Evolutionary conservation across 1,140 invertebrate genomes (phyloP).

Genomic region (Halictus rubicundus): DNA sequence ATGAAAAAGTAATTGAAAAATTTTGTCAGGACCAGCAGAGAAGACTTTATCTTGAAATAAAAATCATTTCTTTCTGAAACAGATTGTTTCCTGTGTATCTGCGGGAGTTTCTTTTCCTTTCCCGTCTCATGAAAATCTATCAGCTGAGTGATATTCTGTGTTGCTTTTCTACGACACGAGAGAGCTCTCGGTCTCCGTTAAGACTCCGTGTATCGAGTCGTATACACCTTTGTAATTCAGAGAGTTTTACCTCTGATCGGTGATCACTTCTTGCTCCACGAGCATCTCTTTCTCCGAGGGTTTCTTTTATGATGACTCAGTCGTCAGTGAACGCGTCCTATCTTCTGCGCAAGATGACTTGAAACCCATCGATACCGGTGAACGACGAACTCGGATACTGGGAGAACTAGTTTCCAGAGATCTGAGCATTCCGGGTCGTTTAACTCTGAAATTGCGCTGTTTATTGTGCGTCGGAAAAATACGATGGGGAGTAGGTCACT

Average conservation of each 20-base stretch:
- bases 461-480: constrained; percentile 23
- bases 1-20: no score
- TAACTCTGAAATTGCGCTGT: constrained; percentile 12
- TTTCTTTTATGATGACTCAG: not conserved
- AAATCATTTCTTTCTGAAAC: no score
- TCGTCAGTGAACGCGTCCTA: not conserved
- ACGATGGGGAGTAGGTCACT: not conserved
- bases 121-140: not conserved
- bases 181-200: not conserved
- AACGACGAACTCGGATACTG: constrained; percentile 26
- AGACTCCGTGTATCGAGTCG: not conserved
- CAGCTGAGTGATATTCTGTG: not conserved
- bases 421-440: not conserved
- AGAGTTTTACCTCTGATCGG: not conserved
- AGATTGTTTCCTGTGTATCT: no score
- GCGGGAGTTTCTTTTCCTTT: no score
- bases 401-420: constrained; percentile 2
- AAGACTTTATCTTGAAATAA: no score
- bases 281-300: not conserved
- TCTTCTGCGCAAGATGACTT: not conserved
- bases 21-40: no score
- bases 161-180: not conserved
- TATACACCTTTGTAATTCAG: not conserved
- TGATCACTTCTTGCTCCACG: not conserved
- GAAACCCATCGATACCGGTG: constrained; percentile 21